Evolutionary conservation across 2,888 invertebrate genomes (phyloP), one percentile per base, ranked within the genome.

Genomic region (Eupithecia tripunctaria): DNA sequence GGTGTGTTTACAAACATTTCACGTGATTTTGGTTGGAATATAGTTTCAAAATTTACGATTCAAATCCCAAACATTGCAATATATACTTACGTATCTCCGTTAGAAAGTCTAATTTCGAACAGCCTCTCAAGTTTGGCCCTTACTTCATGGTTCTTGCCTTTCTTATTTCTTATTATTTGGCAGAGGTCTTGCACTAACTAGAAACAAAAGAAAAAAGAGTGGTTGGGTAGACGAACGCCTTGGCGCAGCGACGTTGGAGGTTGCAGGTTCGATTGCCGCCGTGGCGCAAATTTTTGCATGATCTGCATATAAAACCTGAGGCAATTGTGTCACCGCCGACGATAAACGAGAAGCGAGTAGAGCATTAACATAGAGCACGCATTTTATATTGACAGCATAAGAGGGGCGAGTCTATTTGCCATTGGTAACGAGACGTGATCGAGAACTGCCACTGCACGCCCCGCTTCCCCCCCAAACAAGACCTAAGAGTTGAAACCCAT

Each of bases 61-160:
- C 47, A 51, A 51, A 43, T 18, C n/a, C n/a, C 3, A 38, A n/a
- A 47, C 51, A 56, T 25, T 56, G 76, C 18, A 76, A 75, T 38
- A 38, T 38, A 14, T 75, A 91, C 93, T 91, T 80, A 93, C 93
- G 93, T 92, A 71, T 93, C 94, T 43, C 93, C 93, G 71, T 94
- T 93, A 1, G 89, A 89, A 4, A 93, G 84, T 66, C 93, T 80
- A 72, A 92, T 86, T 62, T 91, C 88, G 71, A 93, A 91, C 1
- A 94, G 82, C 32, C 86, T 81, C 64, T 91, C 89, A 70, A 94
- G 81, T 75, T 91, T 92, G 21, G 68, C 80, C 64, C 84, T 83
- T 2, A 92, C 86, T 21, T 86, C 82, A 38, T 85, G 84, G 64
- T 88, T 91, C 77, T 89, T 90, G 56, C 83, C 85, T 4, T 85